Conservation (phyloP, 1,140 invertebrate genomes). For the Tribolium castaneum region DNA sequence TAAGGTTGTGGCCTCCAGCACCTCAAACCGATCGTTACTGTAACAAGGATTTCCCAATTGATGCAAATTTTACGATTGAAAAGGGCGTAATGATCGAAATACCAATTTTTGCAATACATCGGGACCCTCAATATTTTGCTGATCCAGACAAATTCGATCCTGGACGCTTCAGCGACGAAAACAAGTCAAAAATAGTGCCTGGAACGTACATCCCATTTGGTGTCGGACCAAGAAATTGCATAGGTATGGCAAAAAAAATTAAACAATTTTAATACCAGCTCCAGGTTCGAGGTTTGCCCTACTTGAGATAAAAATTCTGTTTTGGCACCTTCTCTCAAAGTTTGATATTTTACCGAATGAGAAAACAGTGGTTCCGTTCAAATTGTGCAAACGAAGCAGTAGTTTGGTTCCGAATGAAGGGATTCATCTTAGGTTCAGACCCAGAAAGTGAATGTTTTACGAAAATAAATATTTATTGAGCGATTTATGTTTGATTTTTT, state of each 20-base stretch:
- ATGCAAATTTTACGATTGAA: conserved; percentile 3
- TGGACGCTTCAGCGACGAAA: conserved; percentile 68
- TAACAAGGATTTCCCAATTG: not conserved
- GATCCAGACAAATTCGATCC: conserved; percentile 76
- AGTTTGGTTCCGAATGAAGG: not conserved
- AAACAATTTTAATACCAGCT: not conserved
- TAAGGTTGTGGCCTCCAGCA: not conserved
- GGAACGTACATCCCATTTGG: conserved; percentile 71
- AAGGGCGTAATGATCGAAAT: conserved; percentile 61
- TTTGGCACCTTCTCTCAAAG: conserved; percentile 49
- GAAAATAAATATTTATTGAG: too few species aligned
- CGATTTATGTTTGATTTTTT: too few species aligned
- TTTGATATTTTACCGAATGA: conserved; percentile 59
- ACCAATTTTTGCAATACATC: conserved; percentile 62
- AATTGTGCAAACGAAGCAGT: conserved; percentile 40
- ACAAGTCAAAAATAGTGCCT: conserved; percentile 49
- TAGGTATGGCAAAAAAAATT: conserved; percentile 61
- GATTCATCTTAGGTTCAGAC: not conserved
- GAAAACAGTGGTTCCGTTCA: conserved; percentile 59
- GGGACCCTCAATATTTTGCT: conserved; percentile 67
- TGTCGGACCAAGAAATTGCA: conserved; percentile 73
- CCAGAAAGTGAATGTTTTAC: not conserved
- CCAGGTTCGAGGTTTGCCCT: conserved; percentile 49
- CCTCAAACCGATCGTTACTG: not conserved
- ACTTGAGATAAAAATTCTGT: conserved; percentile 43